These are phyloP conservation scores for Aculops lycopersici DNA, from an alignment of 1,140 invertebrate species.

Conservation along the genomic window DNA sequence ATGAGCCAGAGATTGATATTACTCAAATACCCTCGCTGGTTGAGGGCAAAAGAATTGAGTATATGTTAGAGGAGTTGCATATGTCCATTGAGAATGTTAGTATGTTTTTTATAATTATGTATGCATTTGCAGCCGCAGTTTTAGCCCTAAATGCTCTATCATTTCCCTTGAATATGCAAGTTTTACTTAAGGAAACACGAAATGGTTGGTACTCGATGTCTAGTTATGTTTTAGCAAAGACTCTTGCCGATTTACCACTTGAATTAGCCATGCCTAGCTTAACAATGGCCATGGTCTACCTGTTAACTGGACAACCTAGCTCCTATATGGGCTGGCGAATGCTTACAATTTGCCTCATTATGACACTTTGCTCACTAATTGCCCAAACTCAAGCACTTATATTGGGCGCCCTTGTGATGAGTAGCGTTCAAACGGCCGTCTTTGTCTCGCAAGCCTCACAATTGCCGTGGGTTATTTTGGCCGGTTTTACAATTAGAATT, in stretches of 20 bases:
- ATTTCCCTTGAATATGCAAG: slow-evolving; percentile 30
- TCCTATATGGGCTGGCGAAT: slow-evolving; percentile 2
- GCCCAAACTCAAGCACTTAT: slow-evolving; percentile 5
- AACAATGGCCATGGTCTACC: slow-evolving; percentile 1
- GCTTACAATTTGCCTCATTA: not conserved
- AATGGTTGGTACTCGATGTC: slow-evolving; percentile 94
- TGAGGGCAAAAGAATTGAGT: not conserved
- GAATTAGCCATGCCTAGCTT: slow-evolving; percentile 19
- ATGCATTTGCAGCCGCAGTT: not conserved
- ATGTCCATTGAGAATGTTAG: not conserved
- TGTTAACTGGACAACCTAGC: slow-evolving; percentile 3
- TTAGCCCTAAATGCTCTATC: slow-evolving; percentile 19
- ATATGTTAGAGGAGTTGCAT: not conserved
- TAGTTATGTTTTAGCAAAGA: slow-evolving; percentile 76
- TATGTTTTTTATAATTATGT: not conserved
- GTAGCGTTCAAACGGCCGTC: slow-evolving; percentile 23
- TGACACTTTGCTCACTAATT: not conserved
- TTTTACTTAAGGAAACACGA: slow-evolving; percentile 65
- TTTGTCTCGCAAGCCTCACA: slow-evolving; percentile 58
- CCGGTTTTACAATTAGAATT: slow-evolving; percentile 69
- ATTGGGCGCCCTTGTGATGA: slow-evolving; percentile 3
- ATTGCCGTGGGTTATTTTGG: slow-evolving; percentile 56
- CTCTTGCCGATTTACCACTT: slow-evolving; percentile 70
- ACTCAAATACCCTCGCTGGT: not conserved
- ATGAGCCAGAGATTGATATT: not conserved